phyloP scores from a whole-genome alignment of 2,797 vertebrate genomes.

The Gambusia yucatana region DNA sequence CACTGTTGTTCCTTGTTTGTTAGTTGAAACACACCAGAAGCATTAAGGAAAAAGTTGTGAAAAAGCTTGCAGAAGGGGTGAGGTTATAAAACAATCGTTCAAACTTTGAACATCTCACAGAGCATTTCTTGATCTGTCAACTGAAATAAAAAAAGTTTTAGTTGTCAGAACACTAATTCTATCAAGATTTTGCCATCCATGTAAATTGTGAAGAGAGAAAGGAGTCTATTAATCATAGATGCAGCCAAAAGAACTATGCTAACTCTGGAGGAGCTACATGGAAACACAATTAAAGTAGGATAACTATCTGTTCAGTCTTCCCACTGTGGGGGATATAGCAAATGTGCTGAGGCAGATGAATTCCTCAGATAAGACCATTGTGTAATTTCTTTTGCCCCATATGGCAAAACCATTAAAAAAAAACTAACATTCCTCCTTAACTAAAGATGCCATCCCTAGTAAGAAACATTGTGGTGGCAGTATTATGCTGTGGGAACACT shows the following conservation, averaged over 20 bases:
- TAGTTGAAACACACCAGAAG: background rate
- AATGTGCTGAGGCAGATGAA: background rate
- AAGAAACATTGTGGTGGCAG: background rate
- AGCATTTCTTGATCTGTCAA: background rate
- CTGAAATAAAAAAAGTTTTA: background rate
- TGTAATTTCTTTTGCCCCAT: background rate
- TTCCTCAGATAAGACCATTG: background rate
- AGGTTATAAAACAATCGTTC: background rate
- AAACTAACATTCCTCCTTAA: background rate
- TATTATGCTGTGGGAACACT: background rate
- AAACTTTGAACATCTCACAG: background rate
- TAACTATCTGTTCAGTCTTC: background rate
- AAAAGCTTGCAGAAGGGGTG: background rate
- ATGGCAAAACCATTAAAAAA: background rate
- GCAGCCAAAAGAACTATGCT: background rate
- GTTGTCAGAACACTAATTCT: background rate
- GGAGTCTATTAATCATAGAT: background rate
- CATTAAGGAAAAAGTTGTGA: background rate
- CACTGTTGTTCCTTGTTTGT: slow-evolving; percentile 16
- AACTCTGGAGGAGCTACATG: background rate
- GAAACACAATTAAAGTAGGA: background rate
- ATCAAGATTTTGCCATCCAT: background rate
- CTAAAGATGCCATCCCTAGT: background rate
- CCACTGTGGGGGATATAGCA: background rate
- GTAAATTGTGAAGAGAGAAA: slow-evolving; percentile 1